Evolutionary conservation across 2,888 invertebrate species (phyloP).

Genomic region (Drosophila quinaria): DNA sequence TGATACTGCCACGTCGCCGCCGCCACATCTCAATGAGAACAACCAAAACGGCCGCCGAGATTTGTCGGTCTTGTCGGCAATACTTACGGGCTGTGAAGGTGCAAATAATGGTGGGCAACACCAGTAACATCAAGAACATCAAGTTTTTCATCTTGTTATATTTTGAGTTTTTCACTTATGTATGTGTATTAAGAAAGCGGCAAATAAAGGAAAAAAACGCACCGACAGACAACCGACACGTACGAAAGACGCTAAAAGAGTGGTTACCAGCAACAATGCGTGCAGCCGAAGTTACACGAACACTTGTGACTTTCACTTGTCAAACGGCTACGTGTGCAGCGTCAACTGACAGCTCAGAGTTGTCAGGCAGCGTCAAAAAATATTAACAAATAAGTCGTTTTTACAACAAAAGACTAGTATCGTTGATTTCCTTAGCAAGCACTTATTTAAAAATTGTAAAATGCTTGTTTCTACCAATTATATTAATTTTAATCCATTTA

Average conservation of each 20-base stretch:
- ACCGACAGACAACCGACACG: constrained; percentile 46
- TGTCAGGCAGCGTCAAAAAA: constrained; percentile 28
- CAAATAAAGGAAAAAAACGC: constrained; percentile 35
- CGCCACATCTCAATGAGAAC: constrained; percentile 1
- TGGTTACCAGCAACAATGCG: constrained; percentile 44
- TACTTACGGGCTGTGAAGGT: constrained; percentile 91
- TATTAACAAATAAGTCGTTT: neutral
- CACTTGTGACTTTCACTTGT: constrained; percentile 68
- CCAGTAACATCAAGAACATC: constrained; percentile 88
- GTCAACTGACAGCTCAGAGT: constrained; percentile 61
- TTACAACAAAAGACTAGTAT: neutral
- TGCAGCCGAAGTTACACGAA: constrained; percentile 61
- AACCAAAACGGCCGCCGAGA: neutral
- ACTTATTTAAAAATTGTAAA: neutral
- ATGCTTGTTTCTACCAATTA: too few species aligned
- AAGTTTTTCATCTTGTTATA: constrained; percentile 88
- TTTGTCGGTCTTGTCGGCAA: neutral
- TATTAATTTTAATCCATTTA: neutral
- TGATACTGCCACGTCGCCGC: constrained; percentile 62
- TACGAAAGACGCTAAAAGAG: constrained; percentile 54
- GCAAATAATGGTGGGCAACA: constrained; percentile 90
- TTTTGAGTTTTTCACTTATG: constrained; percentile 34
- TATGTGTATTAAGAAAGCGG: constrained; percentile 24
- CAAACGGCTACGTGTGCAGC: constrained; percentile 73
- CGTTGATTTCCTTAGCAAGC: neutral